Conservation (phyloP, 2,797 vertebrate species). For the Hippoglossus hippoglossus region DNA sequence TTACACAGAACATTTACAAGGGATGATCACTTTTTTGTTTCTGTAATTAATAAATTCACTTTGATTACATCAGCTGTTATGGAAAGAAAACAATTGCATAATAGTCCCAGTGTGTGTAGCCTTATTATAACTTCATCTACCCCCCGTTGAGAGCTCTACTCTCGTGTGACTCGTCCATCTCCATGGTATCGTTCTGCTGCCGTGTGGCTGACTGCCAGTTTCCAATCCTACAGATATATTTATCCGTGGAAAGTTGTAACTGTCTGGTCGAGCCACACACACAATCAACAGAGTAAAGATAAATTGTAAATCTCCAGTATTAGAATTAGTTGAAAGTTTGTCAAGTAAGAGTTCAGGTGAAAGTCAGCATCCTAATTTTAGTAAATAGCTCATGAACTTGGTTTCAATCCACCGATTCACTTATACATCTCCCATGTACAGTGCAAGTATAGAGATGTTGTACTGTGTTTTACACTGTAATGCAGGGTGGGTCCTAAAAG, state of each 20-base stretch:
- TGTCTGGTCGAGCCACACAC: conserved; percentile 4
- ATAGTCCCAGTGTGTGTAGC: conserved; percentile 69
- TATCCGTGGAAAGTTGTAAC: conserved; percentile 4
- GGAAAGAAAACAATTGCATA: conserved; percentile 61
- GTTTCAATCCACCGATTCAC: neutral
- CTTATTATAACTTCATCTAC: conserved; percentile 64
- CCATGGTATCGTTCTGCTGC: conserved; percentile 52
- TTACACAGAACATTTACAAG: neutral
- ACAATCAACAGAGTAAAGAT: neutral
- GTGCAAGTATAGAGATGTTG: too few relatives aligned
- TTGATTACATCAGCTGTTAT: conserved; percentile 62
- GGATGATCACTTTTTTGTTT: neutral
- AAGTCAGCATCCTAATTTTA: neutral
- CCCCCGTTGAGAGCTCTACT: conserved; percentile 55
- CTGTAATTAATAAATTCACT: conserved; percentile 50
- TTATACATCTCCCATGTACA: neutral
- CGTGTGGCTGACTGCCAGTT: conserved; percentile 23
- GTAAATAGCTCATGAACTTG: neutral
- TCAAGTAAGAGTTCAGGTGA: neutral
- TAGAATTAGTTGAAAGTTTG: neutral
- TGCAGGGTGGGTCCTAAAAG: too few relatives aligned
- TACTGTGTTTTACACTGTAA: too few relatives aligned
- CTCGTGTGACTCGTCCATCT: conserved; percentile 59
- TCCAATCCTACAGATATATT: neutral
- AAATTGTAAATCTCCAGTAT: neutral